Evolutionary conservation across 2,113 vertebrate species (phyloP).

Genomic region (Corythoichthys haematopterus): DNA sequence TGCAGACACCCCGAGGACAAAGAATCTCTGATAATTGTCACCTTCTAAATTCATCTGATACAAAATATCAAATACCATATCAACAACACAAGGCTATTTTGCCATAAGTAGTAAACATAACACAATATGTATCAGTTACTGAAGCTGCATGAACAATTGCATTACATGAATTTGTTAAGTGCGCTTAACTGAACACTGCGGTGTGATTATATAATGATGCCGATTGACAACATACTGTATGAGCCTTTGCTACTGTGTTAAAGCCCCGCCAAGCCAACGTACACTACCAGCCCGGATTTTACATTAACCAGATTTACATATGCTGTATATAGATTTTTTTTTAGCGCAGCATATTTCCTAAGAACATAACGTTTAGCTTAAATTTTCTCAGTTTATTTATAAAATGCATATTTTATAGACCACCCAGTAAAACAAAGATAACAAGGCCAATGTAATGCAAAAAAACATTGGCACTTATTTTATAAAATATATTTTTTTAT

Average conservation of each 20-base stretch:
- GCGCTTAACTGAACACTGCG: conserved; percentile 19
- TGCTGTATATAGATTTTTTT: no score
- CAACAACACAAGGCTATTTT: conserved; percentile 1
- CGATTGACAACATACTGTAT: conserved; percentile 29
- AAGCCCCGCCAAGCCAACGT: conserved; percentile 12
- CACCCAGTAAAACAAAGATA: no score
- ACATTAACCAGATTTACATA: no score
- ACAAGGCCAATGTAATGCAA: no score
- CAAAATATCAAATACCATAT: conserved; percentile 1
- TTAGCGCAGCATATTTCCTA: no score
- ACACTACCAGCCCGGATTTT: conserved; percentile 18
- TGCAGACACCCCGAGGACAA: not conserved
- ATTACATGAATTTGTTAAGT: conserved; percentile 7
- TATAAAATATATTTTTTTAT: no score
- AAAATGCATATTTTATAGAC: no score
- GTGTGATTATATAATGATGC: conserved; percentile 33
- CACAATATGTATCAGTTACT: conserved; percentile 13
- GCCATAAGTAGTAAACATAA: conserved; percentile 3
- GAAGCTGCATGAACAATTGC: not conserved
- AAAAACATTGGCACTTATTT: no score
- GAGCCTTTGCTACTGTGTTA: conserved; percentile 14
- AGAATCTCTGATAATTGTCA: not conserved
- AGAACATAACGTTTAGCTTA: no score
- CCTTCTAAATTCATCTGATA: not conserved
- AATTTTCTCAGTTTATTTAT: no score